Base-by-base conservation (phyloP, 2,113 vertebrate genomes). In the Oryzias celebensis region DNA sequence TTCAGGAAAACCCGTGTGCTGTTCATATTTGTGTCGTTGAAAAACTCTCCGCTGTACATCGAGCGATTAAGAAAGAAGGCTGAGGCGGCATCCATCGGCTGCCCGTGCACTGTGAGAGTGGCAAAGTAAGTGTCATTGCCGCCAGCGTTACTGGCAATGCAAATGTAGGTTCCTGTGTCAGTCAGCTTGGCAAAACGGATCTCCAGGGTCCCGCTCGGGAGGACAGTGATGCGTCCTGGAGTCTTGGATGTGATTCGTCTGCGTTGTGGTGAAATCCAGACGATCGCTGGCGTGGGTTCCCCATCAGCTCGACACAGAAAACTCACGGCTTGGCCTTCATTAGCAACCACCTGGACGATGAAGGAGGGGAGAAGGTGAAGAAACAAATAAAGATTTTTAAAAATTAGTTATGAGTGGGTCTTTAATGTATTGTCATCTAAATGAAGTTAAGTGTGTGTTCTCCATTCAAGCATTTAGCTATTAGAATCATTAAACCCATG, bases 121-220 rank as follows among this genome's bases (percentile, higher is more conserved):
- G 97, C 96, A 0, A 98, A 98, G 87, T 98, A 98, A 66, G 95
- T 98, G 90, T 98, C 97, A 2, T 99, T 99, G 65, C 97, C 97
- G 0, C 95, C 97, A 0, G 97, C 96, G 1, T 99, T 99, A 81
- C 93, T 98, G 80, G 97, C 97, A 16, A 99, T 95, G 88, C 97
- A 99, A 76, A 98, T 97, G 86, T 98, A 98, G n/a, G 96, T 98
- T 59, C 97, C 97, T 0, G 94, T 97, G 93, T 99, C 97, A 26
- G 93, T 94, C 1, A 94, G 91, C 85, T 93, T 94, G 24, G 93
- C 91, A 0, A 94, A 97, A 52, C 89, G 91, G 87, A 99, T 94
- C 90, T 96, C 94, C 85, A 99, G 85, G 0, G 96, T 97, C 52
- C 97, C 97, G 14, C 94, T 92, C 0, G 93, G 91, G 69, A 95